Conservation (phyloP, 37 sponge, comb jelly and placozoan genomes). For the Spongilla lacustris region DNA sequence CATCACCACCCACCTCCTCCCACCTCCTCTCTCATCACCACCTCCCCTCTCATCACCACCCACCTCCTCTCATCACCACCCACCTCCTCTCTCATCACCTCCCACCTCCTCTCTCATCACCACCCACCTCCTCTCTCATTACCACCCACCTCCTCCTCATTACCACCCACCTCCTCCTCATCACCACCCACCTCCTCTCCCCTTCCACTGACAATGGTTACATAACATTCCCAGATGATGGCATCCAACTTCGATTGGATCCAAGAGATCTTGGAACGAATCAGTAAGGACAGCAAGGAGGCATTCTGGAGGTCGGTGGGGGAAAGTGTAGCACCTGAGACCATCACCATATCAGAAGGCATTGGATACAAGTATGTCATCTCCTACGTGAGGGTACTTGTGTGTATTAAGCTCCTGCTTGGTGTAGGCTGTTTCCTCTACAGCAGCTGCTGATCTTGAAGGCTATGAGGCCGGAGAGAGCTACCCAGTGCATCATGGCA, state of each 20-base stretch:
- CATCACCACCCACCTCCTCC: neutral
- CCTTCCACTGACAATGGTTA: too few relatives aligned
- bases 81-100: neutral
- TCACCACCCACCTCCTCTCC: too few relatives aligned
- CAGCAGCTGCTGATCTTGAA: constrained; percentile 54
- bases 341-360: constrained; percentile 11
- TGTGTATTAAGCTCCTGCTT: too few relatives aligned
- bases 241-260: constrained; percentile 49
- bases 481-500: constrained; percentile 33
- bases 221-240: constrained; percentile 28
- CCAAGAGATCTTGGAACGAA: constrained; percentile 24
- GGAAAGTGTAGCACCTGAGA: constrained; percentile 64
- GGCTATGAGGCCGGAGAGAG: constrained; percentile 75
- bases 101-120: neutral
- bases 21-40: neutral
- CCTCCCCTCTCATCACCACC: too few relatives aligned
- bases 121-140: neutral
- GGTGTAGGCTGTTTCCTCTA: constrained; percentile 49
- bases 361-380: constrained; percentile 57
- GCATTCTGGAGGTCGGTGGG: constrained; percentile 64
- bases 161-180: neutral
- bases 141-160: neutral
- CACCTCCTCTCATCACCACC: neutral
- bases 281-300: constrained; percentile 69
- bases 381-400: neutral